Evolutionary conservation across 2,888 invertebrate genomes (phyloP), one percentile per base, ranked within the genome.

Genomic region (Antheraea yamamai): DNA sequence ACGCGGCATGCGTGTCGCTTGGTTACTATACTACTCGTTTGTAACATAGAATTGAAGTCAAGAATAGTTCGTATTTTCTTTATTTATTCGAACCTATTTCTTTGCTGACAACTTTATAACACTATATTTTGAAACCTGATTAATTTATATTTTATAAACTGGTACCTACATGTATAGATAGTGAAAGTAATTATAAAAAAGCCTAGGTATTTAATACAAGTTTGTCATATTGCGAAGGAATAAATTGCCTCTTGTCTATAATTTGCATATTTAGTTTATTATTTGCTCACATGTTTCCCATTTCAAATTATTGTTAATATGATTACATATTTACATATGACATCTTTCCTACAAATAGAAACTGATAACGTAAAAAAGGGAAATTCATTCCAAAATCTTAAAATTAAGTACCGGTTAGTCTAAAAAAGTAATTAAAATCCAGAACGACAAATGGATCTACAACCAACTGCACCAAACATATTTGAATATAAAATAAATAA

Each of bases 1-100:
- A 85, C 77, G 80, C 78, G 84, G 84, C 89, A 89, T 89, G 88
- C 84, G 87, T 80, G 79, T 64, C 77, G 75, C 78, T 78, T 77
- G 77, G 80, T 83, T 81, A 82, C 79, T 76, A 81, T 74, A 78
- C 78, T 12, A 85, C 87, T 78, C 78, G 87, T 87, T 85, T 80
- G 75, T 68, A 79, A 80, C 75, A 77, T 74, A 80, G 26, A 51
- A 30, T 26, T 66, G 66, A 66, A 18, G 4, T 4, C 30, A 66
- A 30, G 4, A 18, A 16, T 18, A 47, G 47, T 47, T 47, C 47
- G 12, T 12, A 12, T 12, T 47, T 47, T 12, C 7, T 47, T n/a
- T n/a, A n/a, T n/a, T n/a, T n/a, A n/a, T n/a, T n/a, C n/a, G n/a
- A n/a, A 47, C 47, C 10, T 12, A 47, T 47, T 47, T 12, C 47